A percentile compares a stretch with the other conserved stretches of the same genome.
These are phyloP conservation scores for Platysternon megacephalum DNA, from an alignment of 2,113 vertebrate species.

Conservation along the genomic window DNA sequence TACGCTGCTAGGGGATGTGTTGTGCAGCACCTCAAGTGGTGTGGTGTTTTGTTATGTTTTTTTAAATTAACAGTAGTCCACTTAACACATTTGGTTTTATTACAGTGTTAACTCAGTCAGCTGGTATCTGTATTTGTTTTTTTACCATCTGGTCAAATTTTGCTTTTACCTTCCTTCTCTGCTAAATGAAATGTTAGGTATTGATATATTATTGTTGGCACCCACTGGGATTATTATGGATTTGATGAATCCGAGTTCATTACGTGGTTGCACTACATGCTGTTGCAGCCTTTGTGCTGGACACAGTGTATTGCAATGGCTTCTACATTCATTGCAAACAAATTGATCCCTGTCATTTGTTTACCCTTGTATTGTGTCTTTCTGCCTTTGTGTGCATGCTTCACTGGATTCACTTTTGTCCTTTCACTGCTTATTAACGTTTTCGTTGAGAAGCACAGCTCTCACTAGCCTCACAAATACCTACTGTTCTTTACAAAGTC, in stretches of 20 bases:
- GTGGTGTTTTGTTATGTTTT: not conserved
- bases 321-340: not conserved
- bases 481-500: not conserved
- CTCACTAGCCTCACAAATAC: not conserved
- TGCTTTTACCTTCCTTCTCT: not conserved
- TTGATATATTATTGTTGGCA: not conserved
- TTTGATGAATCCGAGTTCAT: not conserved
- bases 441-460: not conserved
- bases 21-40: not conserved
- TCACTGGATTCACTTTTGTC: not conserved
- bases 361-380: not conserved
- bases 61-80: not conserved
- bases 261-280: not conserved
- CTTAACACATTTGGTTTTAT: not conserved
- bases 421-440: not conserved
- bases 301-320: not conserved
- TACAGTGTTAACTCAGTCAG: not conserved
- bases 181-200: not conserved
- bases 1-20: not conserved
- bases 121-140: not conserved
- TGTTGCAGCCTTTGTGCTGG: not conserved
- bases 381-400: not conserved
- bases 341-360: not conserved
- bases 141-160: not conserved
- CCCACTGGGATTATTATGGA: not conserved